phyloP scores from a whole-genome alignment of 2,113 vertebrate genomes.

The Fukomys damarensis region DNA sequence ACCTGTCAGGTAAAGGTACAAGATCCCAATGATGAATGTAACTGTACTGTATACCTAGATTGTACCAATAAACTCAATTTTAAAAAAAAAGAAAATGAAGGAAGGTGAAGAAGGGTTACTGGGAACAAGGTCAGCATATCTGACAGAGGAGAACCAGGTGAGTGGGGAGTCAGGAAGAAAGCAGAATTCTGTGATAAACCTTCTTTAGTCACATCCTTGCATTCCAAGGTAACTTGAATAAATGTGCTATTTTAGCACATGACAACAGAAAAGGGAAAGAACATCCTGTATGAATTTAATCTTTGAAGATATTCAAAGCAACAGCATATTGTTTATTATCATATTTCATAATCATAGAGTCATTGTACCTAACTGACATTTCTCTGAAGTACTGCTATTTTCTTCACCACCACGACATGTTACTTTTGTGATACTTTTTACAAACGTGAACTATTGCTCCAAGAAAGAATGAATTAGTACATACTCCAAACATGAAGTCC shows the following conservation, averaged over 20 bases:
- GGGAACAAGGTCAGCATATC: background rate
- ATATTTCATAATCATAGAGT: conserved; percentile 70
- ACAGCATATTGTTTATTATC: conserved; percentile 75
- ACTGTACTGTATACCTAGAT: too few relatives aligned
- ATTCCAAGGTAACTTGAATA: conserved; percentile 50
- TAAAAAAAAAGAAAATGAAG: background rate
- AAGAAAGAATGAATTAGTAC: background rate
- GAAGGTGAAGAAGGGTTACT: background rate
- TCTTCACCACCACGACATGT: background rate
- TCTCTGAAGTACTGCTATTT: conserved; percentile 40
- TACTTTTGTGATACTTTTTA: background rate
- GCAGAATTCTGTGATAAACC: background rate
- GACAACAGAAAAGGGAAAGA: conserved; percentile 52
- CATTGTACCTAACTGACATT: conserved; percentile 49
- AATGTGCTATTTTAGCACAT: conserved; percentile 33
- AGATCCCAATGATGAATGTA: too few relatives aligned
- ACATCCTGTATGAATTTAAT: conserved; percentile 63
- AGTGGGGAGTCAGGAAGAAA: background rate
- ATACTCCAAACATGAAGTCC: background rate
- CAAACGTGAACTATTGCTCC: conserved; percentile 13
- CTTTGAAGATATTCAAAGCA: conserved; percentile 61
- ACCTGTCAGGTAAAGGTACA: too few relatives aligned
- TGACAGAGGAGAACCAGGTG: background rate
- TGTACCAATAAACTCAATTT: too few relatives aligned
- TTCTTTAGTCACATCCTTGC: background rate